Evolutionary conservation across 2,113 vertebrate species (phyloP), one percentile per base, ranked within the genome.

Genomic region (Callipepla squamata): DNA sequence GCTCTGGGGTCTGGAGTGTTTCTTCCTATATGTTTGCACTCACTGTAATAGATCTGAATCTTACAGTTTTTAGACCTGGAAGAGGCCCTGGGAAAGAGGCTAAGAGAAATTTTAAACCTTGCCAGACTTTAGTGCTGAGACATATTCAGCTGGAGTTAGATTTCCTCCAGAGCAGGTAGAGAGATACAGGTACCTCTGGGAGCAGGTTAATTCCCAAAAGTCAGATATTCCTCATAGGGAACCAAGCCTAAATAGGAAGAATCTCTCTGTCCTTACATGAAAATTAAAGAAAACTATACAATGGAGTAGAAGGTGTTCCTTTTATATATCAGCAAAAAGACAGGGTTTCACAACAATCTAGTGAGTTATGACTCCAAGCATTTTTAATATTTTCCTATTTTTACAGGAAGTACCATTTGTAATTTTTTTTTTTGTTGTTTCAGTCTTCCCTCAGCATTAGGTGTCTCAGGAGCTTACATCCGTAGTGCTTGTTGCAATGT

Each of bases 151-250:
- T 63, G 34, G 23, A 90, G 30, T 13, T 74, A 51, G 55, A 83
- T 9, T 7, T 90, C 38, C 30, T 83, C 36, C n/a, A 51, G 16
- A 55, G 59, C 0, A 1, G 21, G 6, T 0, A n/a, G 5, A 28
- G 13, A 72, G n/a, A 74, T 28, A 42, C 5, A 23, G 34, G 21
- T 13, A 58, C 5, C 42, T 22, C 65, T 67, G 61, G n/a, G 30
- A 73, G 26, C 14, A 87, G 22, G 7, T 13, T 87, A 25, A n/a
- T 32, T 15, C 36, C n/a, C 4, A 3, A 30, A n/a, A 65, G 7
- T 11, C 10, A 19, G 38, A 5, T 28, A 3, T 19, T 80, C 19
- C 47, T 45, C 73, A 57, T 30, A n/a, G 38, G n/a, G 25, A 74
- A 42, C 10, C 19, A 77, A n/a, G 18, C 59, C 51, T 44, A 42